Percentiles rank a stretch among this genome's conserved stretches.
These are phyloP conservation scores for Dolichoris vasculosae DNA, from an alignment of 1,140 invertebrate species.

Conservation along the genomic window DNA sequence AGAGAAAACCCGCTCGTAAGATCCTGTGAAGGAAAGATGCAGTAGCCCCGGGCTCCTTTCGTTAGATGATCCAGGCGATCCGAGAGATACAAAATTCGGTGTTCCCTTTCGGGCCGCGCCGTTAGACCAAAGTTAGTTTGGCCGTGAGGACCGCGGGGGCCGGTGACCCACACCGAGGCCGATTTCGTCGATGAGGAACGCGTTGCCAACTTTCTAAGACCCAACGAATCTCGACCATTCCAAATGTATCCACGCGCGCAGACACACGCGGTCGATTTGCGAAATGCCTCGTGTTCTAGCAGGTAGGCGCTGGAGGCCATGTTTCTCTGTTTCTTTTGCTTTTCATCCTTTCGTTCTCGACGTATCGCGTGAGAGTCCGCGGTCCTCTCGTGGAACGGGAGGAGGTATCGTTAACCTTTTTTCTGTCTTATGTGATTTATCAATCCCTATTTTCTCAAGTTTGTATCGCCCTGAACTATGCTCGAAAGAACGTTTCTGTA, in stretches of 20 bases:
- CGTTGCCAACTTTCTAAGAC: slow-evolving; percentile 16
- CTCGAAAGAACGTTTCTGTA: background rate
- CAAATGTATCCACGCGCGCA: background rate
- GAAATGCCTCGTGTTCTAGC: background rate
- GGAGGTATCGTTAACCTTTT: slow-evolving; percentile 17
- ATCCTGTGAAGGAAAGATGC: too few species aligned
- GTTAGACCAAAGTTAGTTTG: background rate
- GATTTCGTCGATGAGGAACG: background rate
- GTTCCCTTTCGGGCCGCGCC: too few species aligned
- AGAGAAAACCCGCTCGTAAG: too few species aligned
- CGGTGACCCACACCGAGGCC: slow-evolving; percentile 38
- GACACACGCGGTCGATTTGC: slow-evolving; percentile 11
- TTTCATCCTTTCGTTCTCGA: slow-evolving; percentile 21
- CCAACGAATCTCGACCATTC: background rate
- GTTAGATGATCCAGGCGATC: too few species aligned
- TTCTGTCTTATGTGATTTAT: slow-evolving; percentile 18
- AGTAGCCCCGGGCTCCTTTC: too few species aligned
- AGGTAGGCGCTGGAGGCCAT: background rate
- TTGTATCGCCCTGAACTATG: background rate
- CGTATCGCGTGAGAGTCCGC: slow-evolving; percentile 9
- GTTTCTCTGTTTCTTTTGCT: slow-evolving; percentile 10
- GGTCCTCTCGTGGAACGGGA: background rate
- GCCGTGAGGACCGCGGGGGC: background rate
- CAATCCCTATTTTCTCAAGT: slow-evolving; percentile 9
- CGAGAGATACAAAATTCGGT: too few species aligned